Conservation (phyloP, 1,140 invertebrate genomes). For the Pentalonia nigronervosa region DNA sequence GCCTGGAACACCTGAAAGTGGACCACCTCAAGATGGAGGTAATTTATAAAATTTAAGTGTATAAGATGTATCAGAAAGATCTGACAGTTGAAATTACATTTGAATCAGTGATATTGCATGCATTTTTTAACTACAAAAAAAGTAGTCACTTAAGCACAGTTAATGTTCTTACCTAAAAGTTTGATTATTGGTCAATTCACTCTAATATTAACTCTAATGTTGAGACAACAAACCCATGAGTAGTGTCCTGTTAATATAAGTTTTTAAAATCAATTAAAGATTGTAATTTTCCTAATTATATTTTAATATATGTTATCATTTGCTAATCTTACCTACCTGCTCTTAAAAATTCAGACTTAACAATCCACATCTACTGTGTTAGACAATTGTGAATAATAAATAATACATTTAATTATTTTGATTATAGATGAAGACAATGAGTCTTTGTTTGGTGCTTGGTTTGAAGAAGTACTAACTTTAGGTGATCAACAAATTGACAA, state of each 20-base stretch:
- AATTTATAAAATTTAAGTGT: not conserved
- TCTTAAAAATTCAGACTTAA: not conserved
- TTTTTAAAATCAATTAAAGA: too few species aligned
- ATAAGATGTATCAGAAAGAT: not conserved
- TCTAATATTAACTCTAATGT: too few species aligned
- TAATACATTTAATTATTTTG: conserved; percentile 30
- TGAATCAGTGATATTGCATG: too few species aligned
- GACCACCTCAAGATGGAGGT: conserved; percentile 82
- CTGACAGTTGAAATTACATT: too few species aligned
- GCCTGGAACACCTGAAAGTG: conserved; percentile 87
- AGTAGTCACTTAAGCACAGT: too few species aligned
- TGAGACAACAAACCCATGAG: too few species aligned
- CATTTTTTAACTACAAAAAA: too few species aligned
- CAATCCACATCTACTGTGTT: not conserved
- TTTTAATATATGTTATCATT: not conserved
- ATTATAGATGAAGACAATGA: conserved; percentile 81
- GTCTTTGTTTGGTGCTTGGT: conserved; percentile 89
- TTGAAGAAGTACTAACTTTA: conserved; percentile 83
- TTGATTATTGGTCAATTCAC: too few species aligned
- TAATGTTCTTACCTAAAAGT: too few species aligned
- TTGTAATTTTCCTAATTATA: not conserved
- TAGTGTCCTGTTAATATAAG: too few species aligned
- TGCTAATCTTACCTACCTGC: not conserved
- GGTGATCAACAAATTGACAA: conserved; percentile 55
- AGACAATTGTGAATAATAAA: not conserved